Base-by-base conservation (phyloP, 1,140 invertebrate genomes). In the Maconellicoccus hirsutus region DNA sequence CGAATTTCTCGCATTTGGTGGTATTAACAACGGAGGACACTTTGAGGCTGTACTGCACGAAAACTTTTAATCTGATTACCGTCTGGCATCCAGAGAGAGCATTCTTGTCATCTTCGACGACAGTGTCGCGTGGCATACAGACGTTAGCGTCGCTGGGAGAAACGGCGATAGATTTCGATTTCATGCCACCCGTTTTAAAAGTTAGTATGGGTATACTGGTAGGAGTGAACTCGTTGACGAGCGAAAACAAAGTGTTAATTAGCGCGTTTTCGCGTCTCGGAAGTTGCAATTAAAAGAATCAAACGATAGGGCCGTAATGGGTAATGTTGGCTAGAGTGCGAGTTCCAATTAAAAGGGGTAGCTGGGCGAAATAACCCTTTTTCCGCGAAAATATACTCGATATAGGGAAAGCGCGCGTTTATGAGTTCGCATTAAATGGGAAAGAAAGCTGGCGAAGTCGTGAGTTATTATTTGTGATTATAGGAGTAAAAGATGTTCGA, bases 91-190 rank as follows among this genome's bases (percentile, higher is more conserved):
- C 87, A 0, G 86, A 86, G 0, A 83, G 83, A 22, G 82, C 81
- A 71, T 83, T 84, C 0, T 16, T 71, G 27, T 72, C 73, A 16
- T 77, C 78, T 1, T 75, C 80, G 1, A 74, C 79, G 73, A 84
- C 66, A 82, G 83, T 16, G 79, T 82, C 22, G 16, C 61, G 61
- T 25, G 61, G 61, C 22, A 0, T 81, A 19, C 23, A 26, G 78
- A 83, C 83, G 61, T 81, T 87, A 69, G 83, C 84, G 1, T 85
- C 85, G 14, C 81, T 93, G 1, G 92, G 92, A 0, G 91, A 94
- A 73, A 84, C 85, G 0, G 89, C 89, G 0, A 88, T 94, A 1
- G 88, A 90, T 77, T 94, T 96, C 81, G 90, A 92, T 76, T 89
- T 93, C 74, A 86, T 85, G 0, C 86, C 86, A 0, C 84, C 88